These are phyloP conservation scores for Zaprionus vittiger DNA, from an alignment of 1,140 invertebrate genomes.

Conservation along the genomic window DNA sequence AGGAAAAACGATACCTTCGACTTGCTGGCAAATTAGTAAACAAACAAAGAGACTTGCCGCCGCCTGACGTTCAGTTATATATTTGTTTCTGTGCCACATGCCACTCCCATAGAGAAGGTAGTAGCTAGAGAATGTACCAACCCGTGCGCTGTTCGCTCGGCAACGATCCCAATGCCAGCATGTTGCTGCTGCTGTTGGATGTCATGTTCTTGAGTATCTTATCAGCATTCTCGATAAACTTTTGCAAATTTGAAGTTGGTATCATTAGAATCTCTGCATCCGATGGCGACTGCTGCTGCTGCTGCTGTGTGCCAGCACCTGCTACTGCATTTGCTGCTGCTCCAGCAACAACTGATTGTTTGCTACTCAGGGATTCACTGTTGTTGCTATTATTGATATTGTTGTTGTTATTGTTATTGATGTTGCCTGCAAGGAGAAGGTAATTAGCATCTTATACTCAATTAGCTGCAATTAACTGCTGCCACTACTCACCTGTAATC, in stretches of 20 bases:
- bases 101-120: slow-evolving; percentile 15
- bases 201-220: slow-evolving; percentile 83
- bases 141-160: slow-evolving; percentile 60
- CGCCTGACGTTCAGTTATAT: slow-evolving; percentile 4
- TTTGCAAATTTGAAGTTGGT: slow-evolving; percentile 83
- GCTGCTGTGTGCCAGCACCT: slow-evolving; percentile 31
- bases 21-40: slow-evolving; percentile 38
- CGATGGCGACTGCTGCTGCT: slow-evolving; percentile 48
- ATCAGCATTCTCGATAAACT: slow-evolving; percentile 83
- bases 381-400: slow-evolving; percentile 47
- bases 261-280: slow-evolving; percentile 76
- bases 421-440: slow-evolving; percentile 57
- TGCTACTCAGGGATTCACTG: slow-evolving; percentile 48
- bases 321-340: slow-evolving; percentile 36
- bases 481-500: slow-evolving; percentile 60
- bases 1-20: slow-evolving; percentile 36
- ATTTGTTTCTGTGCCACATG: slow-evolving; percentile 19
- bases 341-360: slow-evolving; percentile 40
- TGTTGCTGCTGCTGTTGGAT: slow-evolving; percentile 55
- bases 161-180: slow-evolving; percentile 11
- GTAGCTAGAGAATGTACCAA: slow-evolving; percentile 28
- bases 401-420: slow-evolving; percentile 60
- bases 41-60: slow-evolving; percentile 23
- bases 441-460: slow-evolving; percentile 12
- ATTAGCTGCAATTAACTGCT: slow-evolving; percentile 21